Evolutionary conservation across 2,888 invertebrate genomes (phyloP), one percentile per base, ranked within the genome.

Genomic region (Junonia oenone): DNA sequence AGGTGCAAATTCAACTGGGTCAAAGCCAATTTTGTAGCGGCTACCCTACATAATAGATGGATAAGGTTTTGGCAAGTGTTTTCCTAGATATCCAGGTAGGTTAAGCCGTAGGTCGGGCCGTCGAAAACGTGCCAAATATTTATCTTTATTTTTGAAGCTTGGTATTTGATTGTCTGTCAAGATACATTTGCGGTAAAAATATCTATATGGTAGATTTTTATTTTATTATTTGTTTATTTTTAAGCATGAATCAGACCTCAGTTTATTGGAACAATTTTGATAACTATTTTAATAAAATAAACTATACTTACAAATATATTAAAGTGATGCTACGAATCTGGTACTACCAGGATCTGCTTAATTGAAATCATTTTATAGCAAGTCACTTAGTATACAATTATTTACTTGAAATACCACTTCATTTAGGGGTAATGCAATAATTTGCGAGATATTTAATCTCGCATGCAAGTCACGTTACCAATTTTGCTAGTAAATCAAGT

Each of bases 401-500:
- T 9, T 31, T 33, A 11, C n/a, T 11, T 33, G 4, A n/a, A 33
- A 33, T 33, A 1, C 0, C 4, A 1, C n/a, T n/a, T n/a, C 31
- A 33, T 33, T 1, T 40, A 11, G 17, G 19, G 19, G 19, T 40
- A 33, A 33, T 33, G 38, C 38, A 40, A 4, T 40, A 40, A 40
- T 33, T 19, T n/a, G 11, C 11, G 11, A 40, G 17, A 19, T 40
- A 17, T 17, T 53, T 38, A 53, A 38, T 38, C 46, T 53, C 31
- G 31, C n/a, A 47, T 47, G 38, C 31, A 53, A 48, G 31, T 22
- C 19, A 31, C 40, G 33, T 47, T 27, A 58, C 55, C 45, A 45
- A 50, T 53, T 49, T 26, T 22, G 15, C 63, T 65, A 65, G 58
- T 68, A 68, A 68, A 68, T 69, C 68, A 66, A 66, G 66, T 63